Conservation (phyloP, 2,888 invertebrate species). For the Ecliptopera silaceata region DNA sequence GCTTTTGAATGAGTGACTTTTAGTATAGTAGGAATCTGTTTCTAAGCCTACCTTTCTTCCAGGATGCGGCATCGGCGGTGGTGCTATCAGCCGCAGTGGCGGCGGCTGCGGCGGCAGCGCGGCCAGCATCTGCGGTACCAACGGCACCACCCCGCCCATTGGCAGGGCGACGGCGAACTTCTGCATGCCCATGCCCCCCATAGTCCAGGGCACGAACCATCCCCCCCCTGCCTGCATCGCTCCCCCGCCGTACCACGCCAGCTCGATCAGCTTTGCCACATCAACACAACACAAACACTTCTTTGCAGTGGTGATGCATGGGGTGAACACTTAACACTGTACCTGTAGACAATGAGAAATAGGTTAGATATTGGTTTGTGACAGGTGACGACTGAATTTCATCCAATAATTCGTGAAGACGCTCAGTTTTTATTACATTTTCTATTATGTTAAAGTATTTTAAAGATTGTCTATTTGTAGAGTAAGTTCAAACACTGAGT, state of each 20-base stretch:
- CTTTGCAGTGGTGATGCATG: conserved; percentile 38
- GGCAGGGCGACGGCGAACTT: conserved; percentile 79
- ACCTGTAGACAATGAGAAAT: conserved; percentile 65
- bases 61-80: conserved; percentile 65
- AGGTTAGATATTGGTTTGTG: too few relatives aligned
- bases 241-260: conserved; percentile 81
- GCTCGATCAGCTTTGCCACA: conserved; percentile 72
- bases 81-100: conserved; percentile 71
- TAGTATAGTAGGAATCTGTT: too few relatives aligned
- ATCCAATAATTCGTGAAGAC: too few relatives aligned
- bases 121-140: conserved; percentile 72
- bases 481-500: too few relatives aligned
- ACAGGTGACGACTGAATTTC: too few relatives aligned
- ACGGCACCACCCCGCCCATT: conserved; percentile 74
- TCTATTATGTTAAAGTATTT: too few relatives aligned
- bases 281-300: conserved; percentile 54
- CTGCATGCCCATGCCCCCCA: conserved; percentile 79
- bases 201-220: conserved; percentile 77
- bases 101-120: conserved; percentile 71
- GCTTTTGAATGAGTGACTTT: too few relatives aligned
- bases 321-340: conserved; percentile 58
- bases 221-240: conserved; percentile 78
- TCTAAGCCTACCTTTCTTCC: conserved; percentile 65
- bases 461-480: too few relatives aligned
- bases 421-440: too few relatives aligned